Evolutionary conservation across 1,140 invertebrate species (phyloP).

Genomic region (Wiebesia pumilae): DNA sequence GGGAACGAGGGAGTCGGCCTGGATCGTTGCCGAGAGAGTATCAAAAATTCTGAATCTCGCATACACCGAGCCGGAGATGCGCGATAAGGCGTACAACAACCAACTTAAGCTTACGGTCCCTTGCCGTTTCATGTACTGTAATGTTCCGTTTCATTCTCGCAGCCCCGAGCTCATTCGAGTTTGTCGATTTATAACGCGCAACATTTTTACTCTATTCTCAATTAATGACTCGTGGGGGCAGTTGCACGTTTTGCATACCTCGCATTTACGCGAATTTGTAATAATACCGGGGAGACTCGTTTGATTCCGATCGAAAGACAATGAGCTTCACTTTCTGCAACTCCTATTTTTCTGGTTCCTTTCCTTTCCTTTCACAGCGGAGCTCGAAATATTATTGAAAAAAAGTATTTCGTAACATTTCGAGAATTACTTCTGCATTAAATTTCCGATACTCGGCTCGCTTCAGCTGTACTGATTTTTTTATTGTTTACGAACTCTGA

Average conservation of each 20-base stretch:
- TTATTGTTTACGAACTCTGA: too few relatives aligned
- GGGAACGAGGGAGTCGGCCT: not conserved
- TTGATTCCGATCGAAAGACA: not conserved
- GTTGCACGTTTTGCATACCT: not conserved
- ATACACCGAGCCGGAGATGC: conserved; percentile 19
- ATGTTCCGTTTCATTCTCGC: not conserved
- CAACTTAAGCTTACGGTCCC: conserved; percentile 41
- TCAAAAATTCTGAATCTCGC: conserved; percentile 27
- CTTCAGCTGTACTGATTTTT: too few relatives aligned
- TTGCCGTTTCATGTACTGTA: not conserved
- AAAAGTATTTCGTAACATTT: not conserved
- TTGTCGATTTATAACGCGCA: conserved; percentile 26
- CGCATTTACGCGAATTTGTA: not conserved
- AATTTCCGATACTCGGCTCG: not conserved
- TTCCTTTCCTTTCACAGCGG: not conserved
- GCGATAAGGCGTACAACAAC: conserved; percentile 36
- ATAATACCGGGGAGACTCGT: not conserved
- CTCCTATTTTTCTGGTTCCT: not conserved
- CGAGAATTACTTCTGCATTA: not conserved
- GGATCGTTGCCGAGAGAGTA: conserved; percentile 35
- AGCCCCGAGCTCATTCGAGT: not conserved
- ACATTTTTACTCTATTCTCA: not conserved
- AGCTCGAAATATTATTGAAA: not conserved
- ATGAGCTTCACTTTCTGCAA: not conserved
- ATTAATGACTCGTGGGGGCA: conserved; percentile 5